phyloP scores from a whole-genome alignment of 2,888 invertebrate genomes.

The Latrodectus elegans region DNA sequence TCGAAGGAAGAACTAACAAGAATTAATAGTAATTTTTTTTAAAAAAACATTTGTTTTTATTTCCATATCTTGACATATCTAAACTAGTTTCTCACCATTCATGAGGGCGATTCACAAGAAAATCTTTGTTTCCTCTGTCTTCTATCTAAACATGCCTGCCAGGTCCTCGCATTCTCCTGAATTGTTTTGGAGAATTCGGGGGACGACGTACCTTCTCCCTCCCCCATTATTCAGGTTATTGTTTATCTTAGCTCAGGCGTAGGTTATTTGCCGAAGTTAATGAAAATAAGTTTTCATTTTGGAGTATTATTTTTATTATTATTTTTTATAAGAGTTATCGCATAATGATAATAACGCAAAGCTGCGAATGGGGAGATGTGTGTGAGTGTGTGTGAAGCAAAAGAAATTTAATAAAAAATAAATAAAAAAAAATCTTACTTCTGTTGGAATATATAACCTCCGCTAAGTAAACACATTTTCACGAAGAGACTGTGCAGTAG shows the following conservation, averaged over 20 bases:
- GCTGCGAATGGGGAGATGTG: no score
- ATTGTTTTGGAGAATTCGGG: constrained; percentile 42
- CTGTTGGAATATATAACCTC: constrained; percentile 48
- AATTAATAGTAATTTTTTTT: no score
- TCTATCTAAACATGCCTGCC: constrained; percentile 9
- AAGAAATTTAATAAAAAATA: constrained; percentile 11
- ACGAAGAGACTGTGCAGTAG: neutral
- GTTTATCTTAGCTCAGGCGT: constrained; percentile 38
- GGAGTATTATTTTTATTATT: constrained; percentile 23
- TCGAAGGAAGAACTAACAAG: no score
- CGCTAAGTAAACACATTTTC: constrained; percentile 60
- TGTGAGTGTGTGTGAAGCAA: neutral
- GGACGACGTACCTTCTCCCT: neutral
- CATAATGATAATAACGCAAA: neutral
- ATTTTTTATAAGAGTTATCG: constrained; percentile 1
- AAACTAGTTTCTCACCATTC: no score
- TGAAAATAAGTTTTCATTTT: constrained; percentile 52
- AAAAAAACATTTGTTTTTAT: no score
- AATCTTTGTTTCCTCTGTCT: neutral
- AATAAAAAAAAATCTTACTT: constrained; percentile 21
- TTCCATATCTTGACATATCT: no score
- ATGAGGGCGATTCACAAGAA: no score
- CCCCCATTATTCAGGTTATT: constrained; percentile 24
- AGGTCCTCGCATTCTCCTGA: constrained; percentile 17
- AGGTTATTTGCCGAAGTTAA: constrained; percentile 62